phyloP scores from a whole-genome alignment of 2,888 invertebrate species.

The Brenthis daphne region DNA sequence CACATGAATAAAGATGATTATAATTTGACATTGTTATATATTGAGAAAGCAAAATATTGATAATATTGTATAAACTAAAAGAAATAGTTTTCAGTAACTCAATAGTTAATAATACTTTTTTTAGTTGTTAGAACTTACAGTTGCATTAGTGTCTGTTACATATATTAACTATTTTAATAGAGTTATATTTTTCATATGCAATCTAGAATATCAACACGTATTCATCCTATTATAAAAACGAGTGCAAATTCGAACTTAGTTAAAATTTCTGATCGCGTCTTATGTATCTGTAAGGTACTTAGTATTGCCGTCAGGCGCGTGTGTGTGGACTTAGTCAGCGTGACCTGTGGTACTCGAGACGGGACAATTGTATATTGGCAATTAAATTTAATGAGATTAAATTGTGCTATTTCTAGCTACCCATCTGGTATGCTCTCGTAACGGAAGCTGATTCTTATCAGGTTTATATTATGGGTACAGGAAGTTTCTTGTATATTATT shows the following conservation, averaged over 20 bases:
- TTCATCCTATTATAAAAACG: slow-evolving; percentile 21
- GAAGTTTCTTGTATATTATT: slow-evolving; percentile 43
- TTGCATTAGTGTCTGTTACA: too few species aligned
- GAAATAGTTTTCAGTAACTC: too few species aligned
- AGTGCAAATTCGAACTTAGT: slow-evolving; percentile 40
- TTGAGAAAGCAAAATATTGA: too few species aligned
- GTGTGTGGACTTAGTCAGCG: slow-evolving; percentile 58
- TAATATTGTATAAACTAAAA: too few species aligned
- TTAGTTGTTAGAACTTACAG: too few species aligned
- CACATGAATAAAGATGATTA: too few species aligned
- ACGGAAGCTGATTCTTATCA: slow-evolving; percentile 60
- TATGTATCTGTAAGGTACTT: slow-evolving; percentile 51
- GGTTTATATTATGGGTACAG: slow-evolving; percentile 50
- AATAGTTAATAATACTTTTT: too few species aligned
- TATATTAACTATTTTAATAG: too few species aligned
- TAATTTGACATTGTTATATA: too few species aligned
- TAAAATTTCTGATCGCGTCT: slow-evolving; percentile 49
- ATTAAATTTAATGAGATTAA: slow-evolving; percentile 76
- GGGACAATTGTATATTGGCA: slow-evolving; percentile 69
- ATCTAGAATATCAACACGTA: neutral
- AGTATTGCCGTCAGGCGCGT: slow-evolving; percentile 30
- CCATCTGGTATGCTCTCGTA: slow-evolving; percentile 53
- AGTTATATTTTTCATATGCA: neutral
- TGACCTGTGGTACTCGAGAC: slow-evolving; percentile 66
- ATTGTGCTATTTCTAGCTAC: slow-evolving; percentile 70